These are phyloP conservation scores for Tenthredo distinguenda DNA, from an alignment of 2,888 invertebrate species.

Conservation along the genomic window DNA sequence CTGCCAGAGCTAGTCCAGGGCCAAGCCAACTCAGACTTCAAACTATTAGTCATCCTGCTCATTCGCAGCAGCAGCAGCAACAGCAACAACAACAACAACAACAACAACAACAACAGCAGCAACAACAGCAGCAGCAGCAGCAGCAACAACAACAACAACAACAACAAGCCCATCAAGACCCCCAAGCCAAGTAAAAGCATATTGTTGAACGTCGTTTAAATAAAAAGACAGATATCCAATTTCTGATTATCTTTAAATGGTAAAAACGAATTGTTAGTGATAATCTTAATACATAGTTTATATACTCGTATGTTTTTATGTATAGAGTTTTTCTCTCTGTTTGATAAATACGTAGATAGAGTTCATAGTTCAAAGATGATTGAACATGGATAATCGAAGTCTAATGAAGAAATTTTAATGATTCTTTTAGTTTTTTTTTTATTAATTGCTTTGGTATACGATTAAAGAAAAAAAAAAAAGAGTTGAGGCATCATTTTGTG, in stretches of 20 bases:
- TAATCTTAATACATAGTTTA: not conserved
- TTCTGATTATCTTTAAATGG: not conserved
- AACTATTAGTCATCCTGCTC: slow-evolving; percentile 82
- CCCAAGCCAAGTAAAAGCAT: slow-evolving; percentile 63
- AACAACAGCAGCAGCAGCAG: slow-evolving; percentile 66
- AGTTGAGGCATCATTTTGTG: not conserved
- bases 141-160: slow-evolving; percentile 65
- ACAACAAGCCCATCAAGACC: slow-evolving; percentile 68
- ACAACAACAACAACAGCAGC: slow-evolving; percentile 67
- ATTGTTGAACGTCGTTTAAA: not conserved
- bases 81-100: slow-evolving; percentile 65
- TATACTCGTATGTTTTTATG: slow-evolving; percentile 8
- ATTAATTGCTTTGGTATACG: too few relatives aligned
- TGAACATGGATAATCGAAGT: not conserved
- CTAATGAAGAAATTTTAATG: not conserved
- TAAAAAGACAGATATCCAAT: not conserved
- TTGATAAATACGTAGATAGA: slow-evolving; percentile 11
- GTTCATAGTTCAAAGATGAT: not conserved
- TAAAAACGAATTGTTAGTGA: not conserved
- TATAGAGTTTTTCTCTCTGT: not conserved
- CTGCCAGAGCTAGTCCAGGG: slow-evolving; percentile 79
- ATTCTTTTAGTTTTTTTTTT: too few relatives aligned
- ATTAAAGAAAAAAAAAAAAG: not conserved
- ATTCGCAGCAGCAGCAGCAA: slow-evolving; percentile 74
- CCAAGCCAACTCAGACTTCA: slow-evolving; percentile 83